phyloP scores from a whole-genome alignment of 2,888 invertebrate genomes.

The Fragum fragum region DNA sequence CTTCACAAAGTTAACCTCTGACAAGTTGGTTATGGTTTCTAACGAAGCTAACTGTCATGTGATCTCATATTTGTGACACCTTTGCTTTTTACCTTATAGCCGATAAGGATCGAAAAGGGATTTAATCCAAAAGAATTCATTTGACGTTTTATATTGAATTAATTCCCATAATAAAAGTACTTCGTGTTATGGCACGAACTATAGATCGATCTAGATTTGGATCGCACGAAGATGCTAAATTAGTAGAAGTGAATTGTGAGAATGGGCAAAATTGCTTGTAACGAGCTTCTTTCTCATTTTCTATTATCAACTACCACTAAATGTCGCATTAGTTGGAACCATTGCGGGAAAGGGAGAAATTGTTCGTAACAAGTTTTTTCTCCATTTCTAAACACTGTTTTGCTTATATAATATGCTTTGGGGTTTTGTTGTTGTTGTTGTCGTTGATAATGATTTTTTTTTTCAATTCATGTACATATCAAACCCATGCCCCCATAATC shows the following conservation, averaged over 20 bases:
- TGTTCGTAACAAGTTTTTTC: background rate
- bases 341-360: constrained; percentile 17
- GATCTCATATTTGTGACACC: constrained; percentile 50
- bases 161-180: background rate
- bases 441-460: too few relatives aligned
- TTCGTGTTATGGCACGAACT: background rate
- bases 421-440: too few relatives aligned
- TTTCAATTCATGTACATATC: too few relatives aligned
- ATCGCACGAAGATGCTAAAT: too few relatives aligned
- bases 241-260: too few relatives aligned
- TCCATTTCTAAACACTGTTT: too few relatives aligned
- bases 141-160: background rate
- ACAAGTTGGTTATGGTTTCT: constrained; percentile 62
- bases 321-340: background rate
- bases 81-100: constrained; percentile 36
- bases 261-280: too few relatives aligned
- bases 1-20: constrained; percentile 55
- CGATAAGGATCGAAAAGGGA: constrained; percentile 13
- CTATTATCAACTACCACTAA: too few relatives aligned
- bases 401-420: too few relatives aligned
- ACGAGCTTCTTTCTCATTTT: too few relatives aligned
- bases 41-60: constrained; percentile 66
- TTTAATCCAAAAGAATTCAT: background rate
- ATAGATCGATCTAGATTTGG: too few relatives aligned
- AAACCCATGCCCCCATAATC: too few relatives aligned